These are phyloP conservation scores for Lepidocyrtinus sp. DNA, from an alignment of 2,888 invertebrate species.

Conservation along the genomic window DNA sequence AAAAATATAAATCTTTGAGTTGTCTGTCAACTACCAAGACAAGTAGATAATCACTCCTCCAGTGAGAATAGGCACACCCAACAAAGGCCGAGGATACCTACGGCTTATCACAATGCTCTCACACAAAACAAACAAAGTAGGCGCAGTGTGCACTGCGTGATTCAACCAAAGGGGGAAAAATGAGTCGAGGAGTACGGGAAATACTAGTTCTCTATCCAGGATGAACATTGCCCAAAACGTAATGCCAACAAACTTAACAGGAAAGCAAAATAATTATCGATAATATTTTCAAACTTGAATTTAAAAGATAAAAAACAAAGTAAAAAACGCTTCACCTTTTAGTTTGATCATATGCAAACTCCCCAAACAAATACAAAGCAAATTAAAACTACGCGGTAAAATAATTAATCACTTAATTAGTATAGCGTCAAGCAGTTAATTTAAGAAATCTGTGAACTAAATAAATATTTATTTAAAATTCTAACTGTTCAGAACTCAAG, in stretches of 20 bases:
- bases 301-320: no score
- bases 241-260: constrained; percentile 84
- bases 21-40: constrained; percentile 60
- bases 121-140: constrained; percentile 58
- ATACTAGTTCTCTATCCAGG: constrained; percentile 90
- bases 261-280: constrained; percentile 48
- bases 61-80: constrained; percentile 53
- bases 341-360: no score
- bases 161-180: constrained; percentile 94
- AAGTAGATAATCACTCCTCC: constrained; percentile 62
- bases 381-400: no score
- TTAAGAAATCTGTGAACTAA: no score
- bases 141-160: constrained; percentile 87
- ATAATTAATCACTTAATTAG: no score
- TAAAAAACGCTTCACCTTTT: no score
- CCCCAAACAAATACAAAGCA: no score
- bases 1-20: not conserved
- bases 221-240: constrained; percentile 93
- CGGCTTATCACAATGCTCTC: constrained; percentile 56
- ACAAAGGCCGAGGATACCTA: constrained; percentile 49
- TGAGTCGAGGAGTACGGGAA: constrained; percentile 86
- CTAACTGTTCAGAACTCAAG: constrained; percentile 11
- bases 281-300: no score
- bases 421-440: no score
- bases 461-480: no score